phyloP scores from a whole-genome alignment of 1,140 invertebrate species.

The Helicoverpa zea region DNA sequence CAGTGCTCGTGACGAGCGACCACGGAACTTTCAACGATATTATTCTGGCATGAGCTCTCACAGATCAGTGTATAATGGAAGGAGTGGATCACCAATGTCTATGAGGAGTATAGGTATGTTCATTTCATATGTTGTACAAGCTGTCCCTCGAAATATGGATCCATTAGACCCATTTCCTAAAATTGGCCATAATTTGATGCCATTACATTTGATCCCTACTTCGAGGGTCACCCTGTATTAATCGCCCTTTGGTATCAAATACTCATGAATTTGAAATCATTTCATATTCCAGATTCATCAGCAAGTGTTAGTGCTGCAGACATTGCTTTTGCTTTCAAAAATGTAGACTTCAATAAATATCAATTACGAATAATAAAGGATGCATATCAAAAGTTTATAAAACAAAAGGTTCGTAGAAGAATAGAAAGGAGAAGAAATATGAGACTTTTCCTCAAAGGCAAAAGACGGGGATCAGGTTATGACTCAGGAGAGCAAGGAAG shows the following conservation, averaged over 20 bases:
- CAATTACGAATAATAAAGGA: conserved; percentile 72
- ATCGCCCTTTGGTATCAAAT: too few relatives aligned
- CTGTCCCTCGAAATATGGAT: too few relatives aligned
- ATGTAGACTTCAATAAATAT: conserved; percentile 71
- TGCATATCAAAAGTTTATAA: conserved; percentile 70
- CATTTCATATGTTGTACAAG: not conserved
- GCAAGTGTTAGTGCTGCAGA: conserved; percentile 70
- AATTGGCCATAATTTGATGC: too few relatives aligned
- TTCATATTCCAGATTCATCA: conserved; percentile 68
- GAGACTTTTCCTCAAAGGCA: conserved; percentile 62
- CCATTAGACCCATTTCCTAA: too few relatives aligned
- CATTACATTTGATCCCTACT: too few relatives aligned
- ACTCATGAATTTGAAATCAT: too few relatives aligned
- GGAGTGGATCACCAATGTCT: conserved; percentile 72
- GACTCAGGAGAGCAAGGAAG: conserved; percentile 75
- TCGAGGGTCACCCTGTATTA: too few relatives aligned
- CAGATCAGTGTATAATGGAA: conserved; percentile 67
- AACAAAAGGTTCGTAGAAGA: conserved; percentile 63
- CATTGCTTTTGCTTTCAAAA: conserved; percentile 73
- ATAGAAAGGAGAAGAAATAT: conserved; percentile 69
- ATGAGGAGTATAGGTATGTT: conserved; percentile 71
- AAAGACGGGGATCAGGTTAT: conserved; percentile 62
- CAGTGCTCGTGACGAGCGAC: conserved; percentile 62
- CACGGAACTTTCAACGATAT: conserved; percentile 58
- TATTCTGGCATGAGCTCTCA: conserved; percentile 59